Evolutionary conservation across 2,797 vertebrate species (phyloP), one percentile per base, ranked within the genome.

Genomic region (Falco rusticolus): DNA sequence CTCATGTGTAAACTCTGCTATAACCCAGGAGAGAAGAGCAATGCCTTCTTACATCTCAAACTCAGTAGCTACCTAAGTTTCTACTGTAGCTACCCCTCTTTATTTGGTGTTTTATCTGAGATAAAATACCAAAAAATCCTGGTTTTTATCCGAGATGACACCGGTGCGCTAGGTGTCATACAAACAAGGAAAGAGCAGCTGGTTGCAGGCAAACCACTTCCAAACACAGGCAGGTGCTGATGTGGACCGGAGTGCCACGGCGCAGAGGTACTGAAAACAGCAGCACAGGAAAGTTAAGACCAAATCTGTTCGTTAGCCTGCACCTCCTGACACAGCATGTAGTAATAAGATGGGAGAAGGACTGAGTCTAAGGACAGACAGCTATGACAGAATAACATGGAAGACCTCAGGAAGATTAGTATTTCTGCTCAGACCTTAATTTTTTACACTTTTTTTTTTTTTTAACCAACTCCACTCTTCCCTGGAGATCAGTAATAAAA

Each of bases 401-500:
- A 66, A 61, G 65, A 70, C 57, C 53, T 75, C 0, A 0, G 57
- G 61, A 70, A 43, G 53, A 34, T 41, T 78, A 20, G 45, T 89
- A 47, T 64, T 91, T 90, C 70, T 70, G 60, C 29, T 85, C 91
- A 94, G 60, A 66, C 45, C 53, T 94, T 66, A 83, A 86, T 88
- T 85, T 90, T 95, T 93, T 81, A 72, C 50, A 15, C 60, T 78
- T 94, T 56, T 81, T 51, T 94, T 56, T 56, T 81, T 51, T 41
- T 94, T 56, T 81, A 48, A 31, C 41, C 69, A 81, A 29, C 53
- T 72, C 33, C 19, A 22, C 54, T 87, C 81, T 69, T 82, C 77
- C 78, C 63, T 57, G 51, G 71, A 84, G 78, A 94, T 45, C 29
- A 74, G 72, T 77, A 83, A 83, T 26, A 77, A 76, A 69, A 87